Percentiles rank a stretch among this genome's conserved stretches.
Conservation (phyloP, 2,113 vertebrate genomes). For the Ranitomeya variabilis region DNA sequence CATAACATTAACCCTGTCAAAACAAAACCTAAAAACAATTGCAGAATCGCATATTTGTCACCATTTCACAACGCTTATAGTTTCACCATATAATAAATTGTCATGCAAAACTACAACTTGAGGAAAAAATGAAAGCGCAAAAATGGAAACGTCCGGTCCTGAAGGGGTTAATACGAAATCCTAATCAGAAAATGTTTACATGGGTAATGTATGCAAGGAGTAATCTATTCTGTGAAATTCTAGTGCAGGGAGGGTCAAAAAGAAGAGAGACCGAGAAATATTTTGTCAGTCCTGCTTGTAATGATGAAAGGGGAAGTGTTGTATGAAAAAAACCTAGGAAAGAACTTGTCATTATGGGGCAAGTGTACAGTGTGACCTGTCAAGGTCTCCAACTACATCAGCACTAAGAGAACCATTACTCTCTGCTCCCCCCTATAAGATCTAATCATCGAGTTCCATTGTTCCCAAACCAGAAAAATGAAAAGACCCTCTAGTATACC, state of each 20-base stretch:
- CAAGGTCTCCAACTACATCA: neutral
- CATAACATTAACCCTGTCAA: no score
- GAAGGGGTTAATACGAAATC: neutral
- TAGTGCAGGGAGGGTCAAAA: neutral
- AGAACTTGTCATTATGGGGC: neutral
- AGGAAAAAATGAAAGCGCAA: no score
- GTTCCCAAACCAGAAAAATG: no score
- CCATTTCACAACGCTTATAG: no score
- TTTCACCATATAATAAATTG: no score
- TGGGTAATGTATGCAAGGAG: neutral
- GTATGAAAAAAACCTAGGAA: neutral
- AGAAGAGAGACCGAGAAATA: neutral
- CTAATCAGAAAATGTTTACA: neutral
- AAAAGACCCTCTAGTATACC: no score
- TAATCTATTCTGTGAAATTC: neutral
- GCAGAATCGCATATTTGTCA: no score
- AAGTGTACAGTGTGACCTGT: neutral
- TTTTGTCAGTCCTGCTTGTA: neutral
- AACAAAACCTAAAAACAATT: no score
- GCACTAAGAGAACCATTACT: neutral
- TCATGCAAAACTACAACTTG: no score
- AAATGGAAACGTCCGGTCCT: no score
- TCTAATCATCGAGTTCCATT: no score
- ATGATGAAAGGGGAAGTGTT: neutral
- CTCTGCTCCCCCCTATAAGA: neutral